Conservation (phyloP, 2,888 invertebrate genomes). For the Ditula angustiorana region DNA sequence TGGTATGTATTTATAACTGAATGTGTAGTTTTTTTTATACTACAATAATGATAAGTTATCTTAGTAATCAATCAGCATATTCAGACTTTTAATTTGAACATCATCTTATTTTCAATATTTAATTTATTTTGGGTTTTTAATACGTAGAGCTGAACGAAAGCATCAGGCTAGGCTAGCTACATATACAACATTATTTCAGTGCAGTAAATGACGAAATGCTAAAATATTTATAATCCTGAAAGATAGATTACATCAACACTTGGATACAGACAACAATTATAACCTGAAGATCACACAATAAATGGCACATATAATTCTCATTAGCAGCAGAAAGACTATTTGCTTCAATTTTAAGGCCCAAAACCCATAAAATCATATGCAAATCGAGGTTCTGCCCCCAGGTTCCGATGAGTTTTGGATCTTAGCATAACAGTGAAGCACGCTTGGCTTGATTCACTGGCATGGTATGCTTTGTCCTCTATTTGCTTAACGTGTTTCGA, state of each 20-base stretch:
- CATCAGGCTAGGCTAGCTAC: neutral
- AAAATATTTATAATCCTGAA: neutral
- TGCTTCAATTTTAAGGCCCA: neutral
- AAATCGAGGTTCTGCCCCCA: neutral
- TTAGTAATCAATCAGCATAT: neutral
- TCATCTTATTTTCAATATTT: slow-evolving; percentile 5
- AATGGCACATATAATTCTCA: too few species aligned
- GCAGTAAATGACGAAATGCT: slow-evolving; percentile 51
- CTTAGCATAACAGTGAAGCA: neutral
- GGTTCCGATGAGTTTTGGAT: slow-evolving; percentile 6
- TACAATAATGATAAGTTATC: slow-evolving; percentile 1
- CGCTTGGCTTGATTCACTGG: slow-evolving; percentile 17
- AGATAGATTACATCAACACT: neutral
- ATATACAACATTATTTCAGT: slow-evolving; percentile 53
- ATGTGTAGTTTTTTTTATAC: neutral
- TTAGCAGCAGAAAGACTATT: neutral
- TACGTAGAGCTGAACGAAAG: slow-evolving; percentile 7
- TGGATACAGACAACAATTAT: neutral
- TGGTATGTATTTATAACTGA: slow-evolving; percentile 56
- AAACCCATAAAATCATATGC: neutral
- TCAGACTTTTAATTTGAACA: neutral
- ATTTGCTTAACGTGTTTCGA: slow-evolving; percentile 37
- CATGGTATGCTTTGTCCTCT: slow-evolving; percentile 32
- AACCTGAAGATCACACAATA: too few species aligned
- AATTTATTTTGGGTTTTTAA: slow-evolving; percentile 12